Percentiles rank a stretch among this genome's conserved stretches.
Evolutionary conservation across 2,888 invertebrate genomes (phyloP).

Genomic region (Athalia rosae): DNA sequence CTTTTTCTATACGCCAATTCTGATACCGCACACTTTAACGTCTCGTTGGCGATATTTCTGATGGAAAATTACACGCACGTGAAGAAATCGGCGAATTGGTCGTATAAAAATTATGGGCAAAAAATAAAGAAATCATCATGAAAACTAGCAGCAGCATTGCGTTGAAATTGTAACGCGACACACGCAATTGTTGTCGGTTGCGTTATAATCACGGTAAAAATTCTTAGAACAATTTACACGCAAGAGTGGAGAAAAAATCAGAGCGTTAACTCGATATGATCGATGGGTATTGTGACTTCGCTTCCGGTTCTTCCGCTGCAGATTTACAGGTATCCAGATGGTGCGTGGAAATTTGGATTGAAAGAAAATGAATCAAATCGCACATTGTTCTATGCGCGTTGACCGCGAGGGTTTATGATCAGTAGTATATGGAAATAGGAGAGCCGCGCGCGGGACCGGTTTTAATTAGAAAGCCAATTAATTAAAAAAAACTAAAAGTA

Average conservation of each 20-base stretch:
- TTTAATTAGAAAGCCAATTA: conserved; percentile 35
- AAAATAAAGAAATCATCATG: too few species aligned
- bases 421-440: not conserved
- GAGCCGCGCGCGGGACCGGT: not conserved
- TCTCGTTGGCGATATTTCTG: too few species aligned
- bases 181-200: conserved; percentile 1
- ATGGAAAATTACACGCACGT: too few species aligned
- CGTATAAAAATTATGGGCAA: too few species aligned
- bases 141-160: not conserved
- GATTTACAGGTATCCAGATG: not conserved
- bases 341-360: not conserved
- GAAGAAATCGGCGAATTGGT: too few species aligned
- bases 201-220: conserved; percentile 24
- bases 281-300: not conserved
- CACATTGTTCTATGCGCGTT: not conserved
- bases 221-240: conserved; percentile 25
- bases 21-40: too few species aligned
- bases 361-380: not conserved
- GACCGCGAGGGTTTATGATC: too few species aligned
- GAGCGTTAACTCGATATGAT: conserved; percentile 26
- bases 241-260: conserved; percentile 32
- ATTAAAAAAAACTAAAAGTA: conserved; percentile 14
- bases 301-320: not conserved
- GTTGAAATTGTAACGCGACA: conserved; percentile 9
- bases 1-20: too few species aligned